These are phyloP conservation scores for Panthera leo DNA, from an alignment of 2,113 vertebrate species.

Conservation along the genomic window DNA sequence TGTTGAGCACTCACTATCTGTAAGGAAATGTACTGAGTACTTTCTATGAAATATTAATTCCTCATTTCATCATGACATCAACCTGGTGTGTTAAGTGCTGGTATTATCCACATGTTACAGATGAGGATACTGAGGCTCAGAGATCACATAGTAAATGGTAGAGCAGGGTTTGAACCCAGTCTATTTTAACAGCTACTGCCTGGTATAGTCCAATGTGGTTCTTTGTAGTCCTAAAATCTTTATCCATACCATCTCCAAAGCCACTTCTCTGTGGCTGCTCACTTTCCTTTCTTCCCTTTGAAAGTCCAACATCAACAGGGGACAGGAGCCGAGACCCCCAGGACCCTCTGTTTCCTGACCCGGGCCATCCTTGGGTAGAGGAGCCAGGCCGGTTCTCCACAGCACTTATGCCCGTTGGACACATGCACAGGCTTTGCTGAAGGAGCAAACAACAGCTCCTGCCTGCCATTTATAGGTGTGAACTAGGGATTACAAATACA, in stretches of 20 bases:
- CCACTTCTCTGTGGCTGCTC: not conserved
- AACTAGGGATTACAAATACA: slow-evolving; percentile 3
- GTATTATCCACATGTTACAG: not conserved
- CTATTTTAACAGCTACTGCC: not conserved
- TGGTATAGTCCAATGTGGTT: not conserved
- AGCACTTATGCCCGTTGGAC: not conserved
- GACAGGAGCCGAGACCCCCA: not conserved
- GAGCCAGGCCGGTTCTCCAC: not conserved
- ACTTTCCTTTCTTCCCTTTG: not conserved
- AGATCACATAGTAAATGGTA: not conserved
- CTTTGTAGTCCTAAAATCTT: not conserved
- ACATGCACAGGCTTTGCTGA: not conserved
- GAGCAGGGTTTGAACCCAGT: not conserved
- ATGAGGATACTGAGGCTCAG: not conserved
- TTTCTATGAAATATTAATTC: not conserved
- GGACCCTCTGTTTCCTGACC: not conserved
- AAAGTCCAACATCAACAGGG: not conserved
- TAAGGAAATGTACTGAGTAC: not conserved
- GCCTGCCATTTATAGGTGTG: not conserved
- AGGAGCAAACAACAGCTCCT: not conserved
- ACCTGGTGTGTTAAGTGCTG: not conserved
- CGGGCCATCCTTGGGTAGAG: not conserved
- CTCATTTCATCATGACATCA: not conserved
- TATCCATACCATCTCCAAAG: not conserved
- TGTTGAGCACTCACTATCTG: not conserved